Evolutionary conservation across 2,113 vertebrate genomes (phyloP).

Genomic region (Taxidea taxus): DNA sequence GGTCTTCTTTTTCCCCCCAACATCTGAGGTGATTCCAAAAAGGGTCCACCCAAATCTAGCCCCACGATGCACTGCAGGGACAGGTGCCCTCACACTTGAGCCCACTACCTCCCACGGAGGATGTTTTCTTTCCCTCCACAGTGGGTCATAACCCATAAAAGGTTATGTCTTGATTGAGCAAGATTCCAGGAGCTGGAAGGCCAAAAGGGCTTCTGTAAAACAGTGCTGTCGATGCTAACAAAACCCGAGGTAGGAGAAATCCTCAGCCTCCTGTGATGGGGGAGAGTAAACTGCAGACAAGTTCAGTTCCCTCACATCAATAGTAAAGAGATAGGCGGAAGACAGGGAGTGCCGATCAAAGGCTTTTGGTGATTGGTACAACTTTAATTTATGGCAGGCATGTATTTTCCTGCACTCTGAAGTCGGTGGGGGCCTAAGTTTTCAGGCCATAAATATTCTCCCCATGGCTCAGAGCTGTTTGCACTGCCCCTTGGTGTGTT

Average conservation of each 20-base stretch:
- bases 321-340: not conserved
- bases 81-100: not conserved
- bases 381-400: not conserved
- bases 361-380: not conserved
- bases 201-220: conserved; percentile 52
- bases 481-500: accelerated
- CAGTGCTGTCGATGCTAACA: not conserved
- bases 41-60: not conserved
- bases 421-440: not conserved
- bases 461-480: not conserved
- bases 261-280: not conserved
- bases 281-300: conserved; percentile 32
- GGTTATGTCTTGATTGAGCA: conserved; percentile 60
- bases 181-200: conserved; percentile 35
- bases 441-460: not conserved
- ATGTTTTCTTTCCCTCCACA: conserved; percentile 2
- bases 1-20: conserved; percentile 9
- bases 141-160: conserved; percentile 61
- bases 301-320: not conserved
- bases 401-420: not conserved
- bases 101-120: not conserved
- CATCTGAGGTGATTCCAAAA: not conserved
- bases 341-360: not conserved
- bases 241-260: conserved; percentile 17
- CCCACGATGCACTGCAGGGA: not conserved